Evolutionary conservation across 2,888 invertebrate species (phyloP).

Genomic region (Venusia cambrica): DNA sequence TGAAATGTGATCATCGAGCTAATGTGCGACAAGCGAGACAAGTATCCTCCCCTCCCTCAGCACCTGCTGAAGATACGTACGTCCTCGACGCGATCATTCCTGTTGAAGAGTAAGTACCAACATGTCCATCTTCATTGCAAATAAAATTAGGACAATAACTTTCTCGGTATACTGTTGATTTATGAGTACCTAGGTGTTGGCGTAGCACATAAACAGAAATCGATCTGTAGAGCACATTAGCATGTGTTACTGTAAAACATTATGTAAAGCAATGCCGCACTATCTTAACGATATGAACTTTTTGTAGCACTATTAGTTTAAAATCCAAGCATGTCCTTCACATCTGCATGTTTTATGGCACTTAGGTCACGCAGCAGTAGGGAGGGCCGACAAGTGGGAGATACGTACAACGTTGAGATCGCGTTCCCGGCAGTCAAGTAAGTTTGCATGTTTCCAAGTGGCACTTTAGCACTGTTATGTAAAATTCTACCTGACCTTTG

Average conservation of each 20-base stretch:
- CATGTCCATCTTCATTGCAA: conserved; percentile 2
- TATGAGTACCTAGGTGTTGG: conserved; percentile 40
- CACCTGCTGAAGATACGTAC: conserved; percentile 89
- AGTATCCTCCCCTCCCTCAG: conserved; percentile 70
- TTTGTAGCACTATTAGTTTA: conserved; percentile 39
- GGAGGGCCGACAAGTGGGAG: conserved; percentile 92
- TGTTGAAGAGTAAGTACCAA: conserved; percentile 89
- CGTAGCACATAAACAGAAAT: conserved; percentile 28
- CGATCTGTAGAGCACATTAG: conserved; percentile 37
- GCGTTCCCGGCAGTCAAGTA: conserved; percentile 96
- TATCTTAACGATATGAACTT: conserved; percentile 15
- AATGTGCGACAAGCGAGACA: conserved; percentile 84
- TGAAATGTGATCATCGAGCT: conserved; percentile 92
- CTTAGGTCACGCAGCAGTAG: conserved; percentile 86
- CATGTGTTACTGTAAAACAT: conserved; percentile 37
- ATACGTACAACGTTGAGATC: conserved; percentile 95
- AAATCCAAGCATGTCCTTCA: conserved; percentile 65
- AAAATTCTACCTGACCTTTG: conserved; percentile 24
- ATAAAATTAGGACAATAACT: conserved; percentile 4
- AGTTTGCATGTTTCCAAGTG: conserved; percentile 64
- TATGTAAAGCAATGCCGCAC: conserved; percentile 30
- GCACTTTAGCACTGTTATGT: conserved; percentile 42
- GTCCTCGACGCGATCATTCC: conserved; percentile 91
- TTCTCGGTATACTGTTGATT: conserved; percentile 10
- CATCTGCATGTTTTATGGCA: conserved; percentile 79